Conservation (phyloP, 1,140 invertebrate genomes). For the Lepidostoma basale region DNA sequence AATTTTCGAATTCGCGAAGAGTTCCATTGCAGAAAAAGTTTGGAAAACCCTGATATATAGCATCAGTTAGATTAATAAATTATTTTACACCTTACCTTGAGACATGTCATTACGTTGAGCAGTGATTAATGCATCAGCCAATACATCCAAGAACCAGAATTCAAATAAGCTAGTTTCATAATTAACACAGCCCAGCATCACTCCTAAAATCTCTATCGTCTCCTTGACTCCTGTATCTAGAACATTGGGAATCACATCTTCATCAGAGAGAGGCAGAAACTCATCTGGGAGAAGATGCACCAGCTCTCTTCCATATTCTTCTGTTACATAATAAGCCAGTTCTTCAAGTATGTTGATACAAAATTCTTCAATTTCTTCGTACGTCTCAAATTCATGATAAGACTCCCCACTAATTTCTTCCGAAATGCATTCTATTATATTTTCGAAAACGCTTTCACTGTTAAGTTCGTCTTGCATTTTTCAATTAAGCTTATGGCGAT, state of each 20-base stretch:
- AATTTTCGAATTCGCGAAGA: no score
- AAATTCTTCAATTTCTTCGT: slow-evolving; percentile 1
- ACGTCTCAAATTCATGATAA: no score
- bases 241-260: slow-evolving; percentile 8
- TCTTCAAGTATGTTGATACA: not conserved
- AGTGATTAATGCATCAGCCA: slow-evolving; percentile 5
- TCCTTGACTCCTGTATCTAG: slow-evolving; percentile 22
- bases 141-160: slow-evolving; percentile 28
- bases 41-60: no score
- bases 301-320: slow-evolving; percentile 15
- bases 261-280: not conserved
- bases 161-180: slow-evolving; percentile 9
- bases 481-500: no score
- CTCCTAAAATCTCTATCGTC: slow-evolving; percentile 8
- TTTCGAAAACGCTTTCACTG: no score
- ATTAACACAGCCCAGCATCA: not conserved
- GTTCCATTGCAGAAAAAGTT: no score
- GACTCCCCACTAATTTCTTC: no score
- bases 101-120: not conserved
- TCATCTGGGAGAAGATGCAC: slow-evolving; percentile 13
- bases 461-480: no score
- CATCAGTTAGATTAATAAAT: no score
- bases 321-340: not conserved
- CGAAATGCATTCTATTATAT: no score
- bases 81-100: no score